Base-by-base conservation (phyloP, 1,140 invertebrate species). In the Aphelinus certus region DNA sequence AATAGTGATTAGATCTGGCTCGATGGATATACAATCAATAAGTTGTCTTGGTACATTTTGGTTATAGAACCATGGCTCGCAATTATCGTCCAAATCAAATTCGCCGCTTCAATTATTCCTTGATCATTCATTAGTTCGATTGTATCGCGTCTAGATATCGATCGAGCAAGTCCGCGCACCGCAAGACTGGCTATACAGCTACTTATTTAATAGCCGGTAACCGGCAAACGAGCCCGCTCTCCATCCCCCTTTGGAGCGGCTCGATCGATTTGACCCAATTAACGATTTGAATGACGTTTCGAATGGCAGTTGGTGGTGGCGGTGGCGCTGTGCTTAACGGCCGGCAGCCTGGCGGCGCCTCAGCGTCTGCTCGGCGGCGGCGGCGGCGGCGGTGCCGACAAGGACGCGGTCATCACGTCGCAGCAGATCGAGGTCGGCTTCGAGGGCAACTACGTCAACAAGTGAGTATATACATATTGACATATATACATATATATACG, bases 401-500 rank as follows among this genome's bases (percentile, higher is more conserved):
- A 87, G 77, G 86, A 88, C 78, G 87, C 86, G 26, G 84, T 86
- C n/a, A 91, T 91, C 69, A 90, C 89, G 5, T 90, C 90, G 10
- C 90, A 91, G 77, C 89, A 90, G 68, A 89, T 91, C 72, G 90
- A 90, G 77, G 87, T 91, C 62, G 90, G 89, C 79, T 88, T 90
- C 69, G 90, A 91, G 76, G 91, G 82, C 85, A 95, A 93, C 82
- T 95, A 93, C 80, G 90, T 88, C 60, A 88, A 88, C 76, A 88
- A 88, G 87, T 88, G 81, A 83, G 86, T 79, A 61, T 3, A 53
- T 53, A 53, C 51, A 53, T 53, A 6, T 9, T 0, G 9, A 42
- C 9, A 43, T 66, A 68, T n/a, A 55, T 46, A 58, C n/a, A 57
- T 48, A 68, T 55, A 66, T 45, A 66, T 55, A 63, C 43, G 42